Evolutionary conservation across 2,113 vertebrate species (phyloP).

Genomic region (Polypterus senegalus): DNA sequence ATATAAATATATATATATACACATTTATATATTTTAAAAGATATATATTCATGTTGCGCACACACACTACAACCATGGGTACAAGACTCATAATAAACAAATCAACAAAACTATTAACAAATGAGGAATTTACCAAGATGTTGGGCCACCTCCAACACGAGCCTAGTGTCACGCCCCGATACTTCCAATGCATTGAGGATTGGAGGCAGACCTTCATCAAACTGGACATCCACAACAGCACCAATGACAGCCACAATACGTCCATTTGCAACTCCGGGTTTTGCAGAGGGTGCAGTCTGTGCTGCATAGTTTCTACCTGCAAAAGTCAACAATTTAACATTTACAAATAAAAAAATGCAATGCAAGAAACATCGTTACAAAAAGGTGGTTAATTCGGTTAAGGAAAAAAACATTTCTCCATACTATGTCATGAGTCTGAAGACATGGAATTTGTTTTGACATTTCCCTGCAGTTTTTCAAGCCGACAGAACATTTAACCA

Average conservation of each 20-base stretch:
- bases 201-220: slow-evolving; percentile 85
- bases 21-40: neutral
- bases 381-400: neutral
- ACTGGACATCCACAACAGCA: slow-evolving; percentile 94
- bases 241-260: slow-evolving; percentile 93
- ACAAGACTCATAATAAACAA: neutral
- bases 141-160: slow-evolving; percentile 93
- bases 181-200: slow-evolving; percentile 93
- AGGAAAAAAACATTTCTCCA: too few relatives aligned
- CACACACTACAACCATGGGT: too few relatives aligned
- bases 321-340: slow-evolving; percentile 15
- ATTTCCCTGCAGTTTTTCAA: too few relatives aligned
- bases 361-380: neutral
- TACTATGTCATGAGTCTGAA: neutral
- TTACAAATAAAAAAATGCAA: neutral
- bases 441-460: too few relatives aligned
- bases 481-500: too few relatives aligned
- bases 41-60: too few relatives aligned
- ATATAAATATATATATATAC: too few relatives aligned
- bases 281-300: slow-evolving; percentile 56
- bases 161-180: slow-evolving; percentile 68
- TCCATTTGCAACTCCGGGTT: slow-evolving; percentile 40
- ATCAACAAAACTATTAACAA: neutral
- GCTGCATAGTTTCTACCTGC: slow-evolving; percentile 79
- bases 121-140: slow-evolving; percentile 68